These are phyloP conservation scores for Drosophila varians DNA, from an alignment of 1,140 invertebrate genomes.

Conservation along the genomic window DNA sequence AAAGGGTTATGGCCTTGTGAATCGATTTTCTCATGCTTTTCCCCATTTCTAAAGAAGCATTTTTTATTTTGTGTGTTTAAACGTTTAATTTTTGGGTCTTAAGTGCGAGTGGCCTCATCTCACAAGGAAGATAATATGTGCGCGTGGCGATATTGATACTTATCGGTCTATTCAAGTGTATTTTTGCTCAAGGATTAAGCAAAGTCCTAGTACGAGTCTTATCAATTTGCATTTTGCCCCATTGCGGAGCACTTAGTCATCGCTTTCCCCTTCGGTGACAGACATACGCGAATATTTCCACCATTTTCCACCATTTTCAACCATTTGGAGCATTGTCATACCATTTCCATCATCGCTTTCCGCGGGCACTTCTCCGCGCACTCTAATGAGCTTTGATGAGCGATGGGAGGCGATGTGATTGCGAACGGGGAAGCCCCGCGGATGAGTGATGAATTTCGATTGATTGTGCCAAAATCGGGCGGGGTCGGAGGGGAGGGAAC, in stretches of 20 bases:
- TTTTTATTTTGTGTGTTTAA: too few relatives aligned
- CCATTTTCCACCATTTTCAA: neutral
- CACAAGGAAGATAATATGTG: too few relatives aligned
- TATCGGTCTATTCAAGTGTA: neutral
- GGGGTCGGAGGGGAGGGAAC: neutral
- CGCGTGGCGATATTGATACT: neutral
- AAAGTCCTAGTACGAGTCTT: slow-evolving; percentile 9
- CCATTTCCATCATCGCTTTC: neutral
- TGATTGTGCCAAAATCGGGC: slow-evolving; percentile 12
- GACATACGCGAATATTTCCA: neutral
- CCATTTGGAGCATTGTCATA: neutral
- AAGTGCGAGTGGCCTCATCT: neutral
- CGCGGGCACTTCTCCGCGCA: slow-evolving; percentile 26
- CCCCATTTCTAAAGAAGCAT: neutral
- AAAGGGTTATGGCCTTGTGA: too few relatives aligned
- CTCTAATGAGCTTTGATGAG: slow-evolving; percentile 44
- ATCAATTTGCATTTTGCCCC: slow-evolving; percentile 3
- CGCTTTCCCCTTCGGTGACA: slow-evolving; percentile 16
- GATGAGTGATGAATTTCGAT: slow-evolving; percentile 36
- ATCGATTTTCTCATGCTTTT: too few relatives aligned
- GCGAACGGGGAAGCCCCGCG: neutral
- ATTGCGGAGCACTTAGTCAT: slow-evolving; percentile 6
- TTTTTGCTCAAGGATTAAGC: neutral
- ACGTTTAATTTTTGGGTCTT: neutral
- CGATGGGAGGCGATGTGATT: slow-evolving; percentile 32